These are phyloP conservation scores for Nerophis lumbriciformis DNA, from an alignment of 2,113 vertebrate species.

Conservation along the genomic window DNA sequence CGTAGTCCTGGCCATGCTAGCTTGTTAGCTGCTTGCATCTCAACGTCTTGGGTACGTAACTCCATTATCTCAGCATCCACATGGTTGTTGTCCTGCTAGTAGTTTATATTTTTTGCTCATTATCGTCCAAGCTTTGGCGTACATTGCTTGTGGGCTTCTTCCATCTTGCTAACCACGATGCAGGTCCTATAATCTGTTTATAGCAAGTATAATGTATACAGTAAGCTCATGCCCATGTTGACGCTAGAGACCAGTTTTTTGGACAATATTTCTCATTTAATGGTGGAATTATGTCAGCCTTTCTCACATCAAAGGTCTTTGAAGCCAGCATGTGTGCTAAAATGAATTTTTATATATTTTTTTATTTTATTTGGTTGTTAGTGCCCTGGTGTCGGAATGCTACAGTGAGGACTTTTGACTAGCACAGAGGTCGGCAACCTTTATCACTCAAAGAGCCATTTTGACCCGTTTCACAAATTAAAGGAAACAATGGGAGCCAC, in stretches of 20 bases:
- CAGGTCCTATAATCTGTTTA: constrained; percentile 34
- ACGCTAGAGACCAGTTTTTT: not conserved
- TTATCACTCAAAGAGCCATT: too few relatives aligned
- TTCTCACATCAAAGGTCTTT: too few relatives aligned
- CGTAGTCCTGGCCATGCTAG: constrained; percentile 34
- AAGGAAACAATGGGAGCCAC: too few relatives aligned
- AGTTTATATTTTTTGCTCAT: constrained; percentile 14
- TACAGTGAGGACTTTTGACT: too few relatives aligned
- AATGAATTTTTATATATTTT: too few relatives aligned
- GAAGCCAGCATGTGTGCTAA: too few relatives aligned
- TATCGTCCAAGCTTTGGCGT: constrained; percentile 15
- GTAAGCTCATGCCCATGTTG: constrained; percentile 1
- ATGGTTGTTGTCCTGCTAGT: constrained; percentile 15
- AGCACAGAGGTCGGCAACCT: too few relatives aligned
- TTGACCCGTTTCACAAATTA: too few relatives aligned
- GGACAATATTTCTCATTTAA: not conserved
- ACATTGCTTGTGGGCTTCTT: constrained; percentile 13
- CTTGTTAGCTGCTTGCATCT: too few relatives aligned
- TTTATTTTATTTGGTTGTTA: too few relatives aligned
- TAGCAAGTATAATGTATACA: constrained; percentile 1
- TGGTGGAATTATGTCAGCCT: too few relatives aligned
- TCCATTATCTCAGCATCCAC: constrained; percentile 26
- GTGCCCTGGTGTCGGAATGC: too few relatives aligned
- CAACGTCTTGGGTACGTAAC: not conserved
- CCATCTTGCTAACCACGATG: constrained; percentile 14